Evolutionary conservation across 2,113 vertebrate species (phyloP), one percentile per base, ranked within the genome.

Genomic region (Mobula birostris): DNA sequence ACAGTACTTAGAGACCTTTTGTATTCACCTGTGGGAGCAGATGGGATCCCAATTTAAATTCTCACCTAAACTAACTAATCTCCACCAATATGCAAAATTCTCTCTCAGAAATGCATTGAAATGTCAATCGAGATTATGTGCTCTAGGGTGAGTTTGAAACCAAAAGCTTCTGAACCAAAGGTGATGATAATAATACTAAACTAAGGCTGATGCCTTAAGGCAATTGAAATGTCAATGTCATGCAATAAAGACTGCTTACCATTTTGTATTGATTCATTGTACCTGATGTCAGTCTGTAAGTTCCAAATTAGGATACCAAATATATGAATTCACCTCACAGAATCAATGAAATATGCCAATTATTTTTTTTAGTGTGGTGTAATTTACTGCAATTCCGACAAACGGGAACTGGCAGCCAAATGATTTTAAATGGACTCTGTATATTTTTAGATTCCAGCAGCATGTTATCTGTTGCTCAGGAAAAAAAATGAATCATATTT

Each of bases 241-340:
- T 29, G 48, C 24, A 93, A 93, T 56, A 14, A 48, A 76, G 91
- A 24, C 9, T 7, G 40, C 40, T 91, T 70, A 70, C 15, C 56
- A 66, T 90, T 70, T 36, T 70, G 9, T 68, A 70, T 91, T 91
- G 88, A 91, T 91, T 91, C 63, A 91, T 36, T 68, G 63, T 66
- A 61, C 88, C 27, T 93, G 32, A 76, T 93, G 36, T 56, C 8
- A 14, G 40, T 74, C 68, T 29, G 40, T 40, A 93, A 74, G 48
- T 40, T 72, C 3, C 70, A 76, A 93, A 93, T 56, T 56, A 74
- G 40, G 68, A 93, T 74, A 70, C 66, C 70, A 48, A 48, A 93
- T 48, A 8, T 93, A 74, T 56, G n/a, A 93, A 93, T 74, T 74
- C 21, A 74, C 90, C 32, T 74, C 36, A 48, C 27, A 11, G 36